phyloP scores from a whole-genome alignment of 2,797 vertebrate genomes.

The Anabas testudineus region DNA sequence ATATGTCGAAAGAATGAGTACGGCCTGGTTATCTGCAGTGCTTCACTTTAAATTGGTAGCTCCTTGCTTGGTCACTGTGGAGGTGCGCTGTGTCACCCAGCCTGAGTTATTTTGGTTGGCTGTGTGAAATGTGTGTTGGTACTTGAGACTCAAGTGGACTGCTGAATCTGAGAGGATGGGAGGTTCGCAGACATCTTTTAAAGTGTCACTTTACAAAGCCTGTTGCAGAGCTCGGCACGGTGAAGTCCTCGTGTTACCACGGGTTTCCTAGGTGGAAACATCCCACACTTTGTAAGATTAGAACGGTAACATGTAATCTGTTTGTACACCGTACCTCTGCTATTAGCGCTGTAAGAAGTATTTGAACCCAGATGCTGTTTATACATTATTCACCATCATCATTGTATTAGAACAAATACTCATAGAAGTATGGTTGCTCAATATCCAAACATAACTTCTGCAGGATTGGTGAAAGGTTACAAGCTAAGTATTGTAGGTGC shows the following conservation, averaged over 20 bases:
- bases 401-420: conserved; percentile 1
- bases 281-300: conserved; percentile 58
- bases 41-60: conserved; percentile 39
- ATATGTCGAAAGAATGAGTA: neutral
- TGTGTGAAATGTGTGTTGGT: conserved; percentile 74
- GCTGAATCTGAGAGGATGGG: conserved; percentile 72
- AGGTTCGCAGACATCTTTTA: conserved; percentile 71
- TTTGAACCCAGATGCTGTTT: conserved; percentile 9
- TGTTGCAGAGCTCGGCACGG: conserved; percentile 48
- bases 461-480: conserved; percentile 34
- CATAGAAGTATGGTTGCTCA: neutral
- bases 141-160: conserved; percentile 77
- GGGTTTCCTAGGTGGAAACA: conserved; percentile 47
- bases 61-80: conserved; percentile 40
- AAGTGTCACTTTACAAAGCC: conserved; percentile 76
- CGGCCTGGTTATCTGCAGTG: conserved; percentile 14
- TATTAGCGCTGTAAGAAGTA: neutral
- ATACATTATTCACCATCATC: conserved; percentile 3
- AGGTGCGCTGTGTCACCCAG: conserved; percentile 27
- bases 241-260: conserved; percentile 30
- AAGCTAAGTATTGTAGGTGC: conserved; percentile 14
- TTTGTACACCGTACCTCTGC: conserved; percentile 13
- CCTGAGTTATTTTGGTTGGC: conserved; percentile 70
- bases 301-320: conserved; percentile 18
- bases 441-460: conserved; percentile 19